phyloP scores from a whole-genome alignment of 2,797 vertebrate species.

The Parambassis ranga region DNA sequence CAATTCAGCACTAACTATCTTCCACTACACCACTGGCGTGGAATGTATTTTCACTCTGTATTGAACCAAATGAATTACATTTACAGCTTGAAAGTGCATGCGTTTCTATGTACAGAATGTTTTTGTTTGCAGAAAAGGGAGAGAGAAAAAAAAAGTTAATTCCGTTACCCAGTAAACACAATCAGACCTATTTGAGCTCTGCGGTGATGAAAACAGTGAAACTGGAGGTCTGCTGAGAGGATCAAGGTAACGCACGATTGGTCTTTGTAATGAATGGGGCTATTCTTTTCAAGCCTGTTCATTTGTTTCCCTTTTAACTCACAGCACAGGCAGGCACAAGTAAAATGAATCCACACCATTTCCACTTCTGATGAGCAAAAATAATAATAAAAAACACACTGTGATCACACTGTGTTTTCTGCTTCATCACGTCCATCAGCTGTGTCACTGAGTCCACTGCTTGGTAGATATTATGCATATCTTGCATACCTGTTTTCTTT shows the following conservation, averaged over 20 bases:
- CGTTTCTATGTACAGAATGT: not conserved
- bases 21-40: constrained; percentile 7
- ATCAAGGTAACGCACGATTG: constrained; percentile 3
- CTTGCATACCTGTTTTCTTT: constrained; percentile 50
- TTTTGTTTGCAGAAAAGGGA: not conserved
- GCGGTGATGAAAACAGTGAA: not conserved
- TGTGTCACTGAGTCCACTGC: constrained; percentile 44
- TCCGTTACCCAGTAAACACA: constrained; percentile 3
- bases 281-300: not conserved
- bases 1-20: constrained; percentile 10
- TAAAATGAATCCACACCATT: constrained; percentile 7
- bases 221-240: not conserved
- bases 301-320: not conserved
- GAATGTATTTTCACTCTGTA: constrained; percentile 46
- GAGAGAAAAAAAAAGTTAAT: not conserved
- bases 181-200: not conserved
- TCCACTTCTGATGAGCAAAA: constrained; percentile 16
- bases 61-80: constrained; percentile 39
- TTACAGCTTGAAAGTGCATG: not conserved
- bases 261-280: constrained; percentile 7
- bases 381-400: no score
- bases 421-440: constrained; percentile 35
- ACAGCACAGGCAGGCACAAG: not conserved
- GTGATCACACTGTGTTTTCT: constrained; percentile 12
- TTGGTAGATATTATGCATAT: constrained; percentile 56